These are phyloP conservation scores for Melieria crassipennis DNA, from an alignment of 2,888 invertebrate genomes.

Conservation along the genomic window DNA sequence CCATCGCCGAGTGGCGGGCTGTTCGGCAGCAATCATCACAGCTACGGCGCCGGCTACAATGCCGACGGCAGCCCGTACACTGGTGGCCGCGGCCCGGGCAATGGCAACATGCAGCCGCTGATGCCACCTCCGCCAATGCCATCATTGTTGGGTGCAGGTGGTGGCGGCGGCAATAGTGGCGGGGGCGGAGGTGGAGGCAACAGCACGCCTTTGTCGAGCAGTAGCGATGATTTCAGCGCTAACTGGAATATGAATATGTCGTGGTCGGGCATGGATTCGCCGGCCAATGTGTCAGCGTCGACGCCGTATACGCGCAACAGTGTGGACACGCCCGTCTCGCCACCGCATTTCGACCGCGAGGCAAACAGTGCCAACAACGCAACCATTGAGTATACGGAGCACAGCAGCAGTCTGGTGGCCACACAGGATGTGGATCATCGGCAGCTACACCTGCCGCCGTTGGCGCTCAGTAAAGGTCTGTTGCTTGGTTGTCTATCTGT, in stretches of 20 bases:
- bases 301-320: conserved; percentile 47
- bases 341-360: conserved; percentile 74
- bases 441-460: conserved; percentile 66
- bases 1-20: conserved; percentile 44
- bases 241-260: conserved; percentile 67
- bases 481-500: not conserved
- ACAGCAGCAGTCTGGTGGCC: conserved; percentile 58
- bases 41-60: conserved; percentile 20
- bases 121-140: conserved; percentile 61
- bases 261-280: conserved; percentile 59
- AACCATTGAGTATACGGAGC: conserved; percentile 72
- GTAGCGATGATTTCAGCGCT: conserved; percentile 61
- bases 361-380: conserved; percentile 66
- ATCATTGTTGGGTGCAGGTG: conserved; percentile 48
- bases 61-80: conserved; percentile 18
- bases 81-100: not conserved
- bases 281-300: conserved; percentile 60
- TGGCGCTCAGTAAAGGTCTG: conserved; percentile 53
- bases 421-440: conserved; percentile 72
- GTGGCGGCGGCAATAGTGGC: conserved; percentile 10
- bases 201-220: conserved; percentile 41
- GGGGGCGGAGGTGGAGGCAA: conserved; percentile 21
- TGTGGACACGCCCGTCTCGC: conserved; percentile 73
- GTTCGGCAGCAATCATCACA: conserved; percentile 40
- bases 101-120: conserved; percentile 48